Base-by-base conservation (phyloP, 2,113 vertebrate species). In the Hepsetus odoe region DNA sequence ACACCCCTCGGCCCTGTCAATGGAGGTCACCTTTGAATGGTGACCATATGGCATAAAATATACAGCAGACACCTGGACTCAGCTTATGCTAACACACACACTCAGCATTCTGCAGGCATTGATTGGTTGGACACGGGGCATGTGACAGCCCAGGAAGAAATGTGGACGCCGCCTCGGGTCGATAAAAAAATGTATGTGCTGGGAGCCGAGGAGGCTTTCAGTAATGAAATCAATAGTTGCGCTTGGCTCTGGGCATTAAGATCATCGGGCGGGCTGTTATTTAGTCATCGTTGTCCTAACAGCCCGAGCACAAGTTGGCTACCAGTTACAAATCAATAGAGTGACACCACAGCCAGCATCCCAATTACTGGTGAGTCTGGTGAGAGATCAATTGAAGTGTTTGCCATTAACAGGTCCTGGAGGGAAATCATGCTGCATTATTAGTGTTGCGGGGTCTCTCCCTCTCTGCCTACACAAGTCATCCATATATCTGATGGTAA, bases 171-270 rank as follows among this genome's bases (percentile, higher is more conserved):
- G 65, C 73, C 38, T 53, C 75, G 86, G 85, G 87, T 92, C 89
- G 87, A 92, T 91, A 89, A 86, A 90, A 87, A 88, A 92, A 89
- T 88, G 88, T 91, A 89, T 88, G 90, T 88, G 87, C 83, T 87
- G 67, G 81, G 81, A 90, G 85, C 86, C 88, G 85, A 79, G 89
- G 90, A 90, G 91, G 89, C 88, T 87, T 89, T 89, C 87, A 82
- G 87, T 92, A 91, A 92, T 91, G 83, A 90, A 91, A 92, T 91
- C 91, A 90, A 92, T 92, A 92, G 59, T 79, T 80, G 85, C 84
- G 89, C 86, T 91, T 86, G 88, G 89, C 90, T 91, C 82, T 81
- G 87, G 85, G 89, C 87, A 88, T 92, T 89, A 87, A 86, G 87
- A 90, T 92, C 87, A 90, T 89, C 86, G 87, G 87, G 81, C 83